Conservation (phyloP, 1,140 invertebrate genomes). For the Sitophilus oryzae region DNA sequence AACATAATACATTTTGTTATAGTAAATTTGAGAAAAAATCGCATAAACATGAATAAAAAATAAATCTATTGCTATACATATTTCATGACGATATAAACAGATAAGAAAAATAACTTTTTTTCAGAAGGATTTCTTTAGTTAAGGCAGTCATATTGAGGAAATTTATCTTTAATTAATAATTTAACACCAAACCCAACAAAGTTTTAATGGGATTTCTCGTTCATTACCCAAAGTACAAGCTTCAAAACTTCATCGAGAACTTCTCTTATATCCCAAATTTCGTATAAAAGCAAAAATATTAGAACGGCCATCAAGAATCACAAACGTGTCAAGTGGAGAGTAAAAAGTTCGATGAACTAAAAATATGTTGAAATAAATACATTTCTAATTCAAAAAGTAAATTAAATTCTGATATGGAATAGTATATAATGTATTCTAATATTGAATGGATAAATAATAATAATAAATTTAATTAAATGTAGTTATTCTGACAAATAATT, state of each 20-base stretch:
- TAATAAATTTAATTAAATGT: no score
- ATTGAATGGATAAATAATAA: no score
- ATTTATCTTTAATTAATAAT: slow-evolving; percentile 22
- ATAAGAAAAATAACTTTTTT: neutral
- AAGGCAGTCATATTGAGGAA: slow-evolving; percentile 6
- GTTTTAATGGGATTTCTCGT: slow-evolving; percentile 21
- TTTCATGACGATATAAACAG: no score
- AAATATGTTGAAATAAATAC: neutral
- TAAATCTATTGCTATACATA: no score
- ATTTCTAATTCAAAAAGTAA: no score
- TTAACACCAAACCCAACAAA: slow-evolving; percentile 18
- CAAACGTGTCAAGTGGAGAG: neutral
- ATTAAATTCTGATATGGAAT: no score
- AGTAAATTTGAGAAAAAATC: neutral
- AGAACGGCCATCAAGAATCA: neutral
- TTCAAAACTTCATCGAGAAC: slow-evolving; percentile 18
- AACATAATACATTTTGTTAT: neutral
- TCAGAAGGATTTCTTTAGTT: no score
- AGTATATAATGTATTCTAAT: no score
- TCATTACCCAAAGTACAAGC: slow-evolving; percentile 15
- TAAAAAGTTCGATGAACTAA: neutral
- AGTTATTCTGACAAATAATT: no score
- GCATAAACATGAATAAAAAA: no score
- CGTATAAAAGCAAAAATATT: slow-evolving; percentile 3
- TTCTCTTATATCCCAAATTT: slow-evolving; percentile 16